Evolutionary conservation across 2,113 vertebrate genomes (phyloP).

Genomic region (Carlito syrichta): DNA sequence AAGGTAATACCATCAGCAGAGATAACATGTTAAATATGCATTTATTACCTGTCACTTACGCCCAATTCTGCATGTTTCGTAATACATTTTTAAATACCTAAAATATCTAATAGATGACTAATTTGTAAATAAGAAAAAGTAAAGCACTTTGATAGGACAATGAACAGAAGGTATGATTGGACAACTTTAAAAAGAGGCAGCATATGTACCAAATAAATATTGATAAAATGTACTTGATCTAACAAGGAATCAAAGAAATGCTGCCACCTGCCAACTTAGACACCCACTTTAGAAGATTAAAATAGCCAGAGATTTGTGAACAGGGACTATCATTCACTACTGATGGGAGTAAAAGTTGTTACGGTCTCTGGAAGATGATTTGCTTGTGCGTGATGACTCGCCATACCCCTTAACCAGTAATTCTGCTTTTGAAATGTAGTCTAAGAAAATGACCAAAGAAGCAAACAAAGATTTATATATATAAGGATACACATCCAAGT

Average conservation of each 20-base stretch:
- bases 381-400: background rate
- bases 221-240: background rate
- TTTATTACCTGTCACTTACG: background rate
- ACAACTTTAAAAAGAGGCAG: background rate
- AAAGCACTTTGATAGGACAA: background rate
- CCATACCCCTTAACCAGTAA: background rate
- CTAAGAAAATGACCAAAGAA: conserved; percentile 34
- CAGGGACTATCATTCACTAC: background rate
- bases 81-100: background rate
- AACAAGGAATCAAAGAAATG: background rate
- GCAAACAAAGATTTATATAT: background rate
- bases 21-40: background rate
- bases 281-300: background rate
- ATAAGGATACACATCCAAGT: background rate
- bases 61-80: background rate
- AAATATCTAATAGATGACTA: background rate
- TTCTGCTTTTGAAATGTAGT: background rate
- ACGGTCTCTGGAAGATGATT: background rate
- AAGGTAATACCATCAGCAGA: background rate
- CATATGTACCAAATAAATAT: background rate
- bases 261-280: background rate
- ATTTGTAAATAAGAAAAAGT: background rate
- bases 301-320: background rate
- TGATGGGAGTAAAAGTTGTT: background rate
- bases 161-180: background rate